These are phyloP conservation scores for Ectropis crepuscularia DNA, from an alignment of 2,888 invertebrate species.

Conservation along the genomic window DNA sequence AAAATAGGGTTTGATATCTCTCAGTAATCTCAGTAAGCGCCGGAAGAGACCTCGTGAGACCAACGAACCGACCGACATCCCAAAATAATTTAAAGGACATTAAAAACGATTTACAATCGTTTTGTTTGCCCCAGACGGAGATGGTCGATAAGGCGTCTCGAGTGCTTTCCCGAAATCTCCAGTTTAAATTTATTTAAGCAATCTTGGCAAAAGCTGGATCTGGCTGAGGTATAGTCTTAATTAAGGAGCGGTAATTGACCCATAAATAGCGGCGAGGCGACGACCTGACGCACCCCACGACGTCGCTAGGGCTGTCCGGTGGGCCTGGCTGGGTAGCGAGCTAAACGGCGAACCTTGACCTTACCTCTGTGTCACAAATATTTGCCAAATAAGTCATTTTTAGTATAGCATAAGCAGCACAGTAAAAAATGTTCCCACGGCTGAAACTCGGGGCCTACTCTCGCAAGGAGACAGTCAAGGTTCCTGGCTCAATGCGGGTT, in stretches of 20 bases:
- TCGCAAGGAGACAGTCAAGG: too few relatives aligned
- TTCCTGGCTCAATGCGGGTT: too few relatives aligned
- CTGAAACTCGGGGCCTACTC: too few relatives aligned
- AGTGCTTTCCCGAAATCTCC: conserved; percentile 57
- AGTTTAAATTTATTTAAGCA: conserved; percentile 63
- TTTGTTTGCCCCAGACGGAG: conserved; percentile 39
- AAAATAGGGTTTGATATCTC: too few relatives aligned
- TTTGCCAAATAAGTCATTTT: too few relatives aligned
- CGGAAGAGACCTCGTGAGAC: neutral
- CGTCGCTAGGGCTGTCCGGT: conserved; percentile 32
- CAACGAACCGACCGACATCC: conserved; percentile 8
- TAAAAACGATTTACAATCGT: conserved; percentile 34
- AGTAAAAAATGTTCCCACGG: too few relatives aligned
- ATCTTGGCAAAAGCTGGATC: conserved; percentile 64
- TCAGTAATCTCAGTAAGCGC: neutral
- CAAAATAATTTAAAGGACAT: conserved; percentile 31
- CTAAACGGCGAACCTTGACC: too few relatives aligned
- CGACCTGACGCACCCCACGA: conserved; percentile 43
- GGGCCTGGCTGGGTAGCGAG: too few relatives aligned
- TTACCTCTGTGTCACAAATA: too few relatives aligned
- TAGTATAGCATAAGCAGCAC: too few relatives aligned
- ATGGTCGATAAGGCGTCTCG: conserved; percentile 45
- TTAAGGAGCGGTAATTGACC: conserved; percentile 66
- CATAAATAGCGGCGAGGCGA: conserved; percentile 59
- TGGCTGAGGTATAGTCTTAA: conserved; percentile 63